Percentiles rank a stretch among this genome's conserved stretches.
Evolutionary conservation across 2,113 vertebrate genomes (phyloP).

Genomic region (Psilopsiagon aurifrons): DNA sequence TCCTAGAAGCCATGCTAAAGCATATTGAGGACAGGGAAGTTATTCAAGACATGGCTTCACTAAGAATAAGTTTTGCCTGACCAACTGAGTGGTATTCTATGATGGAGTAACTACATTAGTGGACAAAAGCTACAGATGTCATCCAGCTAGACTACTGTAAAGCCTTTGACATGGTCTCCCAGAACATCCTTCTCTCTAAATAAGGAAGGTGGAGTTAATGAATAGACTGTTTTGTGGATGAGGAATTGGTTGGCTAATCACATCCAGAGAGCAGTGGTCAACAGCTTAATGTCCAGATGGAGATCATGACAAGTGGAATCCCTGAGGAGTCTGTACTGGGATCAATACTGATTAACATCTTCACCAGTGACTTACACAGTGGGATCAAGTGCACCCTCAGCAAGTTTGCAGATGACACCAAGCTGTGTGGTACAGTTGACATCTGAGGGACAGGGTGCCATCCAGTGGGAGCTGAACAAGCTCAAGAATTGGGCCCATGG

Average conservation of each 20-base stretch:
- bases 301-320: not conserved
- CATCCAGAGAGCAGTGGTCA: not conserved
- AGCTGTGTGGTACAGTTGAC: not conserved
- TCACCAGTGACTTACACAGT: not conserved
- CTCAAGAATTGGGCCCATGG: not conserved
- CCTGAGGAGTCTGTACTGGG: not conserved
- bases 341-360: not conserved
- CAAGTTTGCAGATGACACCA: not conserved
- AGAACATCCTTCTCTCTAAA: accelerated
- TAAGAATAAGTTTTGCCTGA: not conserved
- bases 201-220: not conserved
- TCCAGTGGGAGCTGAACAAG: not conserved
- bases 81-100: not conserved
- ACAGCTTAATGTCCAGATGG: not conserved
- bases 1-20: not conserved
- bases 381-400: not conserved
- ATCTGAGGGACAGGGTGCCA: not conserved
- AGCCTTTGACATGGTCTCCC: not conserved
- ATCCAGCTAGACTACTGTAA: not conserved
- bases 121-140: not conserved
- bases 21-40: not conserved
- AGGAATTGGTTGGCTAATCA: not conserved
- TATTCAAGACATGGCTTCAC: accelerated
- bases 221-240: too few species aligned
- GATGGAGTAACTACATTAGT: not conserved